These are phyloP conservation scores for Aurelia coerulea DNA, from an alignment of 30 jellyfish, hydroid and myxozoan genomes.

Conservation along the genomic window DNA sequence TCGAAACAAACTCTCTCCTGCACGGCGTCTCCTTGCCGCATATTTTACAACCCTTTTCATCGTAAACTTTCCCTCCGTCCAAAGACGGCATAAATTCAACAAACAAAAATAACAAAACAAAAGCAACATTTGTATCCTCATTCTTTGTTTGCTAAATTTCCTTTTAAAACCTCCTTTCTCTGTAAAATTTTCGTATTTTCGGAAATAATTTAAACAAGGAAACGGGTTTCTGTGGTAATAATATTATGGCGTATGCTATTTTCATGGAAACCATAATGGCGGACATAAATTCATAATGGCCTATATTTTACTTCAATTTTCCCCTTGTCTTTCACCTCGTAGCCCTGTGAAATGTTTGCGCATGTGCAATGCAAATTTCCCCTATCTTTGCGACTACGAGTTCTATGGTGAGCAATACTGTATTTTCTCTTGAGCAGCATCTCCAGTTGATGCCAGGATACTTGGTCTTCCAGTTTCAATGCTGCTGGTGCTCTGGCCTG, in stretches of 20 bases:
- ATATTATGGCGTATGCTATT: neutral
- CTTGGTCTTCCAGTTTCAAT: too few relatives aligned
- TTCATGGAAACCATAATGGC: slow-evolving; percentile 3
- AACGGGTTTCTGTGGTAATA: neutral
- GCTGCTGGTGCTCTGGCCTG: too few relatives aligned
- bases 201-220: neutral
- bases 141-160: neutral
- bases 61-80: neutral
- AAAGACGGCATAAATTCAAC: neutral
- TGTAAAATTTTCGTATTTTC: neutral
- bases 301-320: neutral
- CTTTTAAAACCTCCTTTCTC: neutral
- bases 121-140: neutral
- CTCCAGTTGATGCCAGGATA: too few relatives aligned
- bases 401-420: too few relatives aligned
- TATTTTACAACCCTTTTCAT: neutral
- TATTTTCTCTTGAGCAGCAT: too few relatives aligned
- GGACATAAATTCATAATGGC: neutral
- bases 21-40: neutral
- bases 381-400: neutral
- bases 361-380: neutral
- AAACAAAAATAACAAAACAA: neutral
- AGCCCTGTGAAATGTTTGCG: neutral
- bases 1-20: neutral
- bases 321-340: too few relatives aligned